Evolutionary conservation across 2,888 invertebrate species (phyloP), one percentile per base, ranked within the genome.

Genomic region (Arrhopalites spinosus): DNA sequence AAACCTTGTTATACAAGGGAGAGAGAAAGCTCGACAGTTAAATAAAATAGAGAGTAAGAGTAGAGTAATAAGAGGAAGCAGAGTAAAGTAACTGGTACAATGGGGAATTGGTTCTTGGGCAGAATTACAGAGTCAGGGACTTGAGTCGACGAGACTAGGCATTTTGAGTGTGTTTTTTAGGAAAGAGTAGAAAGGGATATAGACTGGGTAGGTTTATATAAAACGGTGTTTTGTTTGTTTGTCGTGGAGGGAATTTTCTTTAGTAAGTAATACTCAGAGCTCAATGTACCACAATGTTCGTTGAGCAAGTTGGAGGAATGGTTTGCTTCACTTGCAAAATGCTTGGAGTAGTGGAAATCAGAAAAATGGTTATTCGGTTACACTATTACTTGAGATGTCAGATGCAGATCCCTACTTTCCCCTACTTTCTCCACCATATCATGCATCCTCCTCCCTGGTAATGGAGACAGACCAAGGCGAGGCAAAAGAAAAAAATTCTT

Each of bases 301-400:
- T 36, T 11, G 36, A n/a, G n/a, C n/a, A n/a, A n/a, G n/a, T 30
- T 25, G 1, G 20, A 13, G 30, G 30, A 73, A 66, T 47, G 66
- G 27, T 43, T 47, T 66, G 47, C 73, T 50, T 73, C 47, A 53
- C 25, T 73, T 66, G 29, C 66, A 47, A 61, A 45, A 20, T 53
- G 53, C n/a, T 17, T 29, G 25, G 61, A 29, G 20, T n/a, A 68
- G 63, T 53, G 69, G 68, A 66, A 74, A 70, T 73, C 70, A 77
- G 69, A 77, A 70, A 76, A 73, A 74, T 70, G 70, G 73, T 77
- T 74, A 73, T 56, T 76, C 76, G 61, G 73, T 76, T 73, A 76
- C 73, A 73, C 68, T 67, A 67, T 76, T 76, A 73, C 73, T 76
- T 59, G 61, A 76, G 53, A 76, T 76, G 76, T 76, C 76, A 76